These are phyloP conservation scores for Drosophila guanche DNA, from an alignment of 1,140 invertebrate species.

Conservation along the genomic window DNA sequence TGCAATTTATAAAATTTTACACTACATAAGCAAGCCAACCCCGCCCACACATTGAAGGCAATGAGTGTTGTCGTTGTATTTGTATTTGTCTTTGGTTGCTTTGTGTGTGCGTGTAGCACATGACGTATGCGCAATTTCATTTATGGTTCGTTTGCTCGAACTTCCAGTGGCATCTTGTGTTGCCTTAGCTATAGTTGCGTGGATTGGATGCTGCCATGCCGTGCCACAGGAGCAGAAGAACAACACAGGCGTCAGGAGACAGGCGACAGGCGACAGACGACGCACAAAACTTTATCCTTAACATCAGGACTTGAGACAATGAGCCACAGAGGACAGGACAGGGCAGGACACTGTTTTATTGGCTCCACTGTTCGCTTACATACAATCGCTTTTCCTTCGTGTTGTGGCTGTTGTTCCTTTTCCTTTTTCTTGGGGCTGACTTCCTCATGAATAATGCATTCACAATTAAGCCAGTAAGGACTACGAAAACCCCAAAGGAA, in stretches of 20 bases:
- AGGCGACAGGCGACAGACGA: constrained; percentile 18
- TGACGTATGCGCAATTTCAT: constrained; percentile 76
- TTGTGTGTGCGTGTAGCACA: constrained; percentile 47
- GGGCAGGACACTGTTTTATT: constrained; percentile 55
- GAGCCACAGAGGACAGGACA: too few species aligned
- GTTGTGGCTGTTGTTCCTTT: constrained; percentile 24
- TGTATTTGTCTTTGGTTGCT: constrained; percentile 34
- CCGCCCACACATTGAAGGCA: constrained; percentile 28
- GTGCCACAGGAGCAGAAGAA: constrained; percentile 7
- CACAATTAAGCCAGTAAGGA: constrained; percentile 72
- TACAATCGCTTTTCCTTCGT: constrained; percentile 5
- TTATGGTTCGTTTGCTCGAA: constrained; percentile 66
- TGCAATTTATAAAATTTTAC: constrained; percentile 76
- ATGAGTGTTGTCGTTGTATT: constrained; percentile 60
- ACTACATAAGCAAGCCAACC: constrained; percentile 49
- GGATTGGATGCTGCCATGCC: neutral
- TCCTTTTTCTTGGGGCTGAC: constrained; percentile 29
- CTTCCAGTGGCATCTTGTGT: constrained; percentile 45
- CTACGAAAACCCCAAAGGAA: constrained; percentile 41
- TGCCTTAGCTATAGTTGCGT: constrained; percentile 43
- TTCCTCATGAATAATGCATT: constrained; percentile 77
- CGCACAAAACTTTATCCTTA: constrained; percentile 48
- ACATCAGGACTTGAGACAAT: constrained; percentile 18
- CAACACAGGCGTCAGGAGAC: neutral
- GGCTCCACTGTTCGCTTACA: constrained; percentile 33